Base-by-base conservation (phyloP, 2,797 vertebrate genomes). In the Furcifer pardalis region DNA sequence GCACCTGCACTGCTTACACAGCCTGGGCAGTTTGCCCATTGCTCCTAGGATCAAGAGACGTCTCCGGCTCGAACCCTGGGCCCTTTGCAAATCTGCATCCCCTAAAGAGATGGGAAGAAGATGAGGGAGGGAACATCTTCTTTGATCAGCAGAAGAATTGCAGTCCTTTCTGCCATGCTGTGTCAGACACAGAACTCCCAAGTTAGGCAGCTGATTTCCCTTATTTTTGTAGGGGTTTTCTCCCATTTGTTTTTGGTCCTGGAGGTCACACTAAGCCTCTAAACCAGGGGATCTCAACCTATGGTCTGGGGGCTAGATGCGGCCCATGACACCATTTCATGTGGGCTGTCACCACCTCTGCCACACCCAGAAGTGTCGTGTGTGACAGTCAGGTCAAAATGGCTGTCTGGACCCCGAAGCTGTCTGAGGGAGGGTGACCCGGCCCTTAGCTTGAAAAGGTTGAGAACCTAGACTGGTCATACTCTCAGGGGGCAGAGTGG, bases 11-110 rank as follows among this genome's bases (percentile, higher is more conserved):
- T 63, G 77, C 30, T 69, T 85, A 86, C 81, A 82, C 68, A 88
- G 87, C 78, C 87, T 76, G 85, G 90, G 90, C 92, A 90, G 73
- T 75, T 76, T 91, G 89, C 92, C 92, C 89, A 83, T 25, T 88
- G 84, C 77, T 88, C 84, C 68, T 3, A 32, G 56, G 79, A 65
- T 66, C 81, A 85, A 77, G 86, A 83, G 88, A 74, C 78, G 84
- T 82, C 80, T 91, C 81, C 83, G 60, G 77, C 62, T 83, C 78
- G 84, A 84, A 72, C 79, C 76, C 40, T 82, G 63, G 44, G 44
- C 32, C 49, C 7, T 77, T 49, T 86, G 80, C 74, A 88, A 83
- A 30, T 86, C 46, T 68, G 17, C 62, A 77, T 79, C 84, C 68
- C 59, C n/a, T 8, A 78, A 21, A 62, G 3, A 9, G 71, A 65